A percentile compares a stretch with the other conserved stretches of the same genome.
Evolutionary conservation across 2,113 vertebrate species (phyloP).

Genomic region (Syngnathus scovelli): DNA sequence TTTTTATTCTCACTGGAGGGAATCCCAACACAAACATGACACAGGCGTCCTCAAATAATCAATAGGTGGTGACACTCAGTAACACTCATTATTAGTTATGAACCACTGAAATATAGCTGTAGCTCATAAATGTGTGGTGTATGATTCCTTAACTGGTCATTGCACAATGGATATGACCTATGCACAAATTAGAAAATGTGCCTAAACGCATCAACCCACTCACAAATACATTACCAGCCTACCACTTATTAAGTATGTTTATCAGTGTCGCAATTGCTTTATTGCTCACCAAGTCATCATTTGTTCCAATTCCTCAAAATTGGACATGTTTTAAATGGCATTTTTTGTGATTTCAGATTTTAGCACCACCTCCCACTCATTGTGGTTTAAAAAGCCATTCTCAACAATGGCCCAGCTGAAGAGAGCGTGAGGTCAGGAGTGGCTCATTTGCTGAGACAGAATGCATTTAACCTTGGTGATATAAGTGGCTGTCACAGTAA

Average conservation of each 20-base stretch:
- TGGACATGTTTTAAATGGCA: too few relatives aligned
- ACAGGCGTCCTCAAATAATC: not conserved
- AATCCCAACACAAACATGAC: not conserved
- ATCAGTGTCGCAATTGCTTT: not conserved
- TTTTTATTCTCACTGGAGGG: slow-evolving; percentile 13
- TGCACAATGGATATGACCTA: not conserved
- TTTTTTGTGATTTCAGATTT: too few relatives aligned
- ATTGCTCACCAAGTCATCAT: too few relatives aligned
- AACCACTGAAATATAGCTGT: not conserved
- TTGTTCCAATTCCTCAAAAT: too few relatives aligned
- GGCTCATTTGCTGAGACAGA: not conserved
- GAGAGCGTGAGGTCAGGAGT: not conserved
- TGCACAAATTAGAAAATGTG: not conserved
- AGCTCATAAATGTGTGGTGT: not conserved
- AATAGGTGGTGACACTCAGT: not conserved
- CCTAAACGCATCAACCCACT: not conserved
- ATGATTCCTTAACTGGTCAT: not conserved
- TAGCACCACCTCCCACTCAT: too few relatives aligned
- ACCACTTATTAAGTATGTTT: not conserved
- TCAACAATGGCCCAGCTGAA: too few relatives aligned
- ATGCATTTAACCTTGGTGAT: not conserved
- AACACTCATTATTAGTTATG: not conserved
- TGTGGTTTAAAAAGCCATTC: too few relatives aligned
- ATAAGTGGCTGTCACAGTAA: not conserved
- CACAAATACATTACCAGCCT: not conserved